Evolutionary conservation across 2,797 vertebrate species (phyloP), one percentile per base, ranked within the genome.

Genomic region (Labroides dimidiatus): DNA sequence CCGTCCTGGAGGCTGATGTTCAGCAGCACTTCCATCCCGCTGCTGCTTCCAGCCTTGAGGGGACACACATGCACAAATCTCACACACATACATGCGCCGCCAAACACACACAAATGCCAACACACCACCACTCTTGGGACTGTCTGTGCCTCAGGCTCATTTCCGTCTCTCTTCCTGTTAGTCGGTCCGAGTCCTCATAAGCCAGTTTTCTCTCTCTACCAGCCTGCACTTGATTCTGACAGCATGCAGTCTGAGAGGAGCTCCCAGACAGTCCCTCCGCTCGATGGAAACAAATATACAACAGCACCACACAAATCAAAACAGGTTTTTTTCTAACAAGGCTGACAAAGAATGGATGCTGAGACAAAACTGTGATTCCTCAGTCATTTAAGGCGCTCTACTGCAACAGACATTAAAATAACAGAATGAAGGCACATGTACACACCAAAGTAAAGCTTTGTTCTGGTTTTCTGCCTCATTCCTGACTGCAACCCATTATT

Each of bases 1-100:
- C 72, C 49, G 84, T 81, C 84, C 84, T 69, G 43, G 16, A 60
- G 84, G 78, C 79, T 80, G 75, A 72, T 81, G 77, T 85, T 86
- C 78, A 77, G 75, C 56, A 54, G 47, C 58, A 66, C 64, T 73
- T 80, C 77, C 47, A 69, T 78, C 55, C 59, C 61, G n/a, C 50
- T 64, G 69, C 53, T 50, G 60, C 69, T 56, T 39, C 52, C 39
- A 43, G 51, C 75, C 81, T 75, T 52, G 27, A 77, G 72, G 53
- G 77, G 64, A 69, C 61, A 33, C 60, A 60, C 65, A 72, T 45
- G 61, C 21, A 27, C 56, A 56, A 36, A 23, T 10, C 50, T 47
- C 53, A 55, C 69, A 62, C 62, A 36, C 54, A 48, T 3, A 45
- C 47, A 41, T 3, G n/a, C 44, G 42, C 61, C 24, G 24, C 48